Percentiles rank a stretch among this genome's conserved stretches.
Conservation (phyloP, 1,140 invertebrate species). For the Samia ricini region DNA sequence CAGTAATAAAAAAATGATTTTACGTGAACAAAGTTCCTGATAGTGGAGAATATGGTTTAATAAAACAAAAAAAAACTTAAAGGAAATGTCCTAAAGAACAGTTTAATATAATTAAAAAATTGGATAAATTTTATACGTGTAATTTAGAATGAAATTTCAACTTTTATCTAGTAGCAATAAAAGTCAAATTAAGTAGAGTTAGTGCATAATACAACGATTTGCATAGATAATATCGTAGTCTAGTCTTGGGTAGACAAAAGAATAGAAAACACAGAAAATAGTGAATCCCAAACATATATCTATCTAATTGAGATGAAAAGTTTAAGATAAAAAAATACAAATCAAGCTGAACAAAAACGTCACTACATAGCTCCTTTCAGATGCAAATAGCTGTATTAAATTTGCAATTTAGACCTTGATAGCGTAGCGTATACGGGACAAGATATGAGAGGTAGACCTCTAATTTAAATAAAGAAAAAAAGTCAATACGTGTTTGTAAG, state of each 20-base stretch:
- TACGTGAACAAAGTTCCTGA: too few species aligned
- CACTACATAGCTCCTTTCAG: slow-evolving; percentile 60
- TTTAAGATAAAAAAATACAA: slow-evolving; percentile 64
- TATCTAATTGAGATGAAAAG: slow-evolving; percentile 66
- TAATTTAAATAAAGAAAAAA: background rate
- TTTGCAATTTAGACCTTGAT: slow-evolving; percentile 71
- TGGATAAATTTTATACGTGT: too few species aligned
- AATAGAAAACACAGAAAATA: background rate
- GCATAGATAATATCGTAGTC: background rate
- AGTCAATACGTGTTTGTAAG: too few species aligned
- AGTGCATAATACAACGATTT: background rate
- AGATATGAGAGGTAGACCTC: background rate
- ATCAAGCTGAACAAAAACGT: slow-evolving; percentile 61
- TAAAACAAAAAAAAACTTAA: too few species aligned
- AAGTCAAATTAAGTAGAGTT: background rate
- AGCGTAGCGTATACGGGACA: slow-evolving; percentile 19
- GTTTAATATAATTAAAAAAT: too few species aligned
- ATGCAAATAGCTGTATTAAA: slow-evolving; percentile 74
- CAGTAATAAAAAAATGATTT: too few species aligned
- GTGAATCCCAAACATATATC: background rate
- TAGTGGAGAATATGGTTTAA: too few species aligned
- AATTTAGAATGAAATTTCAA: background rate
- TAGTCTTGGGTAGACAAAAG: background rate
- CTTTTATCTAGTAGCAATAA: background rate
- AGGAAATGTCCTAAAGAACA: too few species aligned